A percentile compares a stretch with the other conserved stretches of the same genome.
Evolutionary conservation across 2,797 vertebrate species (phyloP).

Genomic region (Mycteria americana): DNA sequence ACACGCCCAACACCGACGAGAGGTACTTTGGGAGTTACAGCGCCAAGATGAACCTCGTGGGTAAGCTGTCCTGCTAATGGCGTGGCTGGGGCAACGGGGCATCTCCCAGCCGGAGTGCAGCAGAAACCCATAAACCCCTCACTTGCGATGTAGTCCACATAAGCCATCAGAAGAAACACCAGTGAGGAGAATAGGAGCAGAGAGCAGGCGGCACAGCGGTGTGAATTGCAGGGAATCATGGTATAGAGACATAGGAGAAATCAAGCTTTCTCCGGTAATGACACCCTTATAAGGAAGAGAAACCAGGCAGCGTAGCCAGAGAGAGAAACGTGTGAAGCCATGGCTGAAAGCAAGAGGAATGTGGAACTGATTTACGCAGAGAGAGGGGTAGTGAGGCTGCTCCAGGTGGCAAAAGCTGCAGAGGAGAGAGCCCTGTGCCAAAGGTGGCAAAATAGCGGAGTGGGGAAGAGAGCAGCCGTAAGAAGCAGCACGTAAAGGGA

Average conservation of each 20-base stretch:
- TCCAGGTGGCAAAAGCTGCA: background rate
- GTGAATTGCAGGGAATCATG: background rate
- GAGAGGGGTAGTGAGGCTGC: background rate
- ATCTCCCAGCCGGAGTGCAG: rapidly evolving
- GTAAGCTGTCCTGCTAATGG: conserved; percentile 47
- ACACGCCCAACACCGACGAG: conserved; percentile 82
- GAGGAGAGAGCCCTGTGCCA: background rate
- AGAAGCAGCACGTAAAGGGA: rapidly evolving
- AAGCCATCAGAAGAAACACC: background rate
- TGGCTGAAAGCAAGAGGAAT: background rate
- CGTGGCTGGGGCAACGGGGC: rapidly evolving
- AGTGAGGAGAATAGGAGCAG: rapidly evolving
- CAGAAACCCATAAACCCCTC: rapidly evolving
- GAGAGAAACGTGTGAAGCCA: background rate
- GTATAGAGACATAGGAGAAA: rapidly evolving
- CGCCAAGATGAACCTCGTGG: conserved; percentile 76
- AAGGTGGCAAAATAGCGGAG: background rate
- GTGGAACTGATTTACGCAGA: rapidly evolving
- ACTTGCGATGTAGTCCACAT: rapidly evolving
- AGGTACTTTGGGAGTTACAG: conserved; percentile 77
- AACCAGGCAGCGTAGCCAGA: rapidly evolving
- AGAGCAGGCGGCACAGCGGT: background rate
- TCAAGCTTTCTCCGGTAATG: background rate
- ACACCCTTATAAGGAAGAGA: background rate
- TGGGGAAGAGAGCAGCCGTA: background rate